Evolutionary conservation across 2,113 vertebrate species (phyloP).

Genomic region (Menidia beryllina): DNA sequence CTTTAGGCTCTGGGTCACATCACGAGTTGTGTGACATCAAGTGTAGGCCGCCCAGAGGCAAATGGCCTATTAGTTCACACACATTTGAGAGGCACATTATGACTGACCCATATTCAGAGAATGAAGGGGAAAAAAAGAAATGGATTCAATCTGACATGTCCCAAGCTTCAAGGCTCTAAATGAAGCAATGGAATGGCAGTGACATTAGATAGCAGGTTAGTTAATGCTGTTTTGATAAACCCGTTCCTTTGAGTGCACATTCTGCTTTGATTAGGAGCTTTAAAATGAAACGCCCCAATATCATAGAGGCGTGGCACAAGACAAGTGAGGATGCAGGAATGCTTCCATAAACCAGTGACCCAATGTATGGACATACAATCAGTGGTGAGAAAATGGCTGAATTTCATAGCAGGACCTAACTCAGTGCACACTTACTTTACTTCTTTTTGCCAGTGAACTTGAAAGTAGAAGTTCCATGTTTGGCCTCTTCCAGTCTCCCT

Average conservation of each 20-base stretch:
- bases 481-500: conserved; percentile 15
- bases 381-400: conserved; percentile 4
- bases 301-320: conserved; percentile 9
- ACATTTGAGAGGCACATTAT: conserved; percentile 55
- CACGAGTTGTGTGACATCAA: conserved; percentile 28
- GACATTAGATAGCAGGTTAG: conserved; percentile 3
- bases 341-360: conserved; percentile 2
- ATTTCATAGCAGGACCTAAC: not conserved
- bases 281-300: not conserved
- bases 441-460: conserved; percentile 4
- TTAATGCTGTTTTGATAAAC: conserved; percentile 4
- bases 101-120: conserved; percentile 64
- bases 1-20: conserved; percentile 26
- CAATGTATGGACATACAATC: not conserved
- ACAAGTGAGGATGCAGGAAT: conserved; percentile 3
- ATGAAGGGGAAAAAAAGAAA: conserved; percentile 17
- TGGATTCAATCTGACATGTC: conserved; percentile 22
- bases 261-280: conserved; percentile 3
- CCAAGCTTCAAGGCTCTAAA: not conserved
- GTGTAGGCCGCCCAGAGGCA: conserved; percentile 47
- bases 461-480: conserved; percentile 13
- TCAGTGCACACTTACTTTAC: not conserved
- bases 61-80: conserved; percentile 61
- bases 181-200: not conserved
- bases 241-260: conserved; percentile 18